phyloP scores from a whole-genome alignment of 2,797 vertebrate genomes.

The Ceryle rudis region DNA sequence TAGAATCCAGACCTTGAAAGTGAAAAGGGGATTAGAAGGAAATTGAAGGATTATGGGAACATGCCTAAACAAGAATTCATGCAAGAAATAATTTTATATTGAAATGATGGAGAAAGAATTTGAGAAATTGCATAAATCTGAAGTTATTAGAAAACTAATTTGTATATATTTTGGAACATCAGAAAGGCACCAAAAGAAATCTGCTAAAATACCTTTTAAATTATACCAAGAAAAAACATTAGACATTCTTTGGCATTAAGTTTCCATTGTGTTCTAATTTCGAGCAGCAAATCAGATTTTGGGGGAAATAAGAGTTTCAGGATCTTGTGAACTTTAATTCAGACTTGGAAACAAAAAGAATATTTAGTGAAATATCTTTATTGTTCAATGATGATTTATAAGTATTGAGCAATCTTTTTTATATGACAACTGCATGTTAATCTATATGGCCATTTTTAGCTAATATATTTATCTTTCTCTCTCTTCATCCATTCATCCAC shows the following conservation, averaged over 20 bases:
- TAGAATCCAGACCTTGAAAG: neutral
- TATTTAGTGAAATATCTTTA: neutral
- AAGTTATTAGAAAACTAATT: neutral
- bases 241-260: neutral
- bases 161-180: neutral
- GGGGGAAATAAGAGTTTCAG: neutral
- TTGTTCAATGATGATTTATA: neutral
- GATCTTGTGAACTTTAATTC: neutral
- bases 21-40: neutral
- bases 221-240: accelerated
- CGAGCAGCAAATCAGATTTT: neutral
- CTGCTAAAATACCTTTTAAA: neutral
- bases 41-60: neutral
- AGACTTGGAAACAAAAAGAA: neutral
- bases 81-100: neutral
- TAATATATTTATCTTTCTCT: neutral
- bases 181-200: neutral
- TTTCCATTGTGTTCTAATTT: neutral
- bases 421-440: neutral
- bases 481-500: no score
- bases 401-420: neutral
- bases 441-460: neutral
- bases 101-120: neutral
- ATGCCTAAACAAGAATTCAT: neutral
- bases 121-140: neutral